Evolutionary conservation across 1,140 invertebrate species (phyloP).

Genomic region (Argopecten irradians): DNA sequence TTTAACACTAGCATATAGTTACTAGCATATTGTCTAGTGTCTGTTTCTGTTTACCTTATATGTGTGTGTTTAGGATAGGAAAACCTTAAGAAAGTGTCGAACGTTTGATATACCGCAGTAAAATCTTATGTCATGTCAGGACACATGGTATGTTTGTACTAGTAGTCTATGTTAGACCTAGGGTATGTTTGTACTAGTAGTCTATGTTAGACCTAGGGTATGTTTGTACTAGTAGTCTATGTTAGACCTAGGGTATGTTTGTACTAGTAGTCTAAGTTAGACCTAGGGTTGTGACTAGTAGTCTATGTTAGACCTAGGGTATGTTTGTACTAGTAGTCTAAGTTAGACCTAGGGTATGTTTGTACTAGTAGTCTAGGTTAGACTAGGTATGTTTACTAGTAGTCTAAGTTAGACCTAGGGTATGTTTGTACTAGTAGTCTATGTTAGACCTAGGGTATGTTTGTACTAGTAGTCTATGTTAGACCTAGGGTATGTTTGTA

Average conservation of each 20-base stretch:
- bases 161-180: not conserved
- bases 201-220: no score
- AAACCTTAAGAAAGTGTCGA: not conserved
- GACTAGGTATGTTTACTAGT: not conserved
- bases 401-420: not conserved
- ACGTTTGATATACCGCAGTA: no score
- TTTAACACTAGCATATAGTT: not conserved
- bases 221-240: not conserved
- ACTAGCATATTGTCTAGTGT: no score
- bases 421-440: no score
- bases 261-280: not conserved
- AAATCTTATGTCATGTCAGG: not conserved
- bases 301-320: no score
- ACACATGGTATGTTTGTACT: not conserved
- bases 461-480: not conserved
- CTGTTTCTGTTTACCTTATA: no score
- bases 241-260: not conserved
- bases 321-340: not conserved
- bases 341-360: not conserved
- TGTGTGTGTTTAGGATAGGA: not conserved
- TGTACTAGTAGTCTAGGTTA: not conserved
- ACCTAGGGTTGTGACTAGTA: no score
- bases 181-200: no score
- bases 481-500: no score
- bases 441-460: not conserved